Conservation (phyloP, 1,140 invertebrate species). For the Megathymus violae region DNA sequence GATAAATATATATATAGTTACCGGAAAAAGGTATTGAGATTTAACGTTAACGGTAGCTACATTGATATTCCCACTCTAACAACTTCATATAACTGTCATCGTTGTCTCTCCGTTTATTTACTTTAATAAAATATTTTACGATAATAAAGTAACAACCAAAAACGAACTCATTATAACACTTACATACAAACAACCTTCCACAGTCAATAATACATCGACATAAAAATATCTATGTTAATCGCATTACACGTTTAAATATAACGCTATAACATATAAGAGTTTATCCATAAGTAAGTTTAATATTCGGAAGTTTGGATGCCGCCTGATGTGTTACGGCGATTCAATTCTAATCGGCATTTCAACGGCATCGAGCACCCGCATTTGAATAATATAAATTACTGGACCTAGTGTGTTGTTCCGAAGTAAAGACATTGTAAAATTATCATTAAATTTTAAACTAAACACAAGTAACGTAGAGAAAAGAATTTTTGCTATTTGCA, state of each 20-base stretch:
- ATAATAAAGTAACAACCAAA: neutral
- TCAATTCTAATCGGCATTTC: neutral
- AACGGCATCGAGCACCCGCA: too few species aligned
- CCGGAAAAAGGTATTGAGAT: neutral
- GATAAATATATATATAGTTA: too few species aligned
- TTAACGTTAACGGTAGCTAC: neutral
- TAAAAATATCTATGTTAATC: constrained; percentile 13
- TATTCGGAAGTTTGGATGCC: constrained; percentile 14
- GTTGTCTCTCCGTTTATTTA: neutral
- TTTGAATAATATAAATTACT: constrained; percentile 24
- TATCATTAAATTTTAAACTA: too few species aligned
- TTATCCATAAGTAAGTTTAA: neutral
- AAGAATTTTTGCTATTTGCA: too few species aligned
- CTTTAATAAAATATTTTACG: neutral
- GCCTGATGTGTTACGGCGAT: constrained; percentile 13
- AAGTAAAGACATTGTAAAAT: constrained; percentile 20
- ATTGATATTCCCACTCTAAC: neutral
- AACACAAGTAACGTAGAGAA: too few species aligned
- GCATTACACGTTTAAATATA: neutral
- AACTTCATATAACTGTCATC: neutral
- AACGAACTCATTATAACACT: neutral
- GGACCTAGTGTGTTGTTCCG: constrained; percentile 18
- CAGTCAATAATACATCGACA: neutral
- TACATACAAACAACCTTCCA: neutral
- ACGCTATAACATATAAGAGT: neutral